Evolutionary conservation across 2,888 invertebrate species (phyloP).

Genomic region (Cheilosia grossa): DNA sequence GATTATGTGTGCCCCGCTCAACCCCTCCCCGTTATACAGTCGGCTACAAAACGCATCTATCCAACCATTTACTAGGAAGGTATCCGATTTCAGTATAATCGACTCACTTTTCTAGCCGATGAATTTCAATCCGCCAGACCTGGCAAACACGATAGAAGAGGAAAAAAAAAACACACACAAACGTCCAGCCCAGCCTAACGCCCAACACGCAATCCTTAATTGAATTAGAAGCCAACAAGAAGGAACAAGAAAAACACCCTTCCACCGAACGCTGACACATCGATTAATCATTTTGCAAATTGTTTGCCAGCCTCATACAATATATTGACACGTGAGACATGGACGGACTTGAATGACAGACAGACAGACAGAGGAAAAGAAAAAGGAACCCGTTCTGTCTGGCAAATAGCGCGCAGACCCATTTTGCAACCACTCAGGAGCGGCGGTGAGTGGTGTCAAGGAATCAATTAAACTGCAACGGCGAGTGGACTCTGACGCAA

Average conservation of each 20-base stretch:
- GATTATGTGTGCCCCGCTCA: conserved; percentile 36
- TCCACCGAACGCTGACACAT: conserved; percentile 42
- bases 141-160: conserved; percentile 21
- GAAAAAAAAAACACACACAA: conserved; percentile 1
- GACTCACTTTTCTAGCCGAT: conserved; percentile 74
- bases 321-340: conserved; percentile 68
- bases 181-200: conserved; percentile 23
- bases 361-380: conserved; percentile 27
- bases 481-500: conserved; percentile 43
- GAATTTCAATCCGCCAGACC: conserved; percentile 48
- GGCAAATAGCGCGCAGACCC: conserved; percentile 36
- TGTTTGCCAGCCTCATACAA: conserved; percentile 62
- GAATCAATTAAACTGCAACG: conserved; percentile 72
- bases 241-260: conserved; percentile 17
- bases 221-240: conserved; percentile 71
- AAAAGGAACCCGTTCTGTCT: conserved; percentile 57
- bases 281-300: conserved; percentile 75
- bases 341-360: conserved; percentile 51
- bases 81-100: conserved; percentile 72
- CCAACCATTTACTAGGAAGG: conserved; percentile 52
- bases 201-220: conserved; percentile 68
- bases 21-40: not conserved
- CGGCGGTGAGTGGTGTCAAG: conserved; percentile 68
- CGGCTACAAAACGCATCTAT: conserved; percentile 52
- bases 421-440: conserved; percentile 50